Evolutionary conservation across 1,140 invertebrate species (phyloP), one percentile per base, ranked within the genome.

Genomic region (Pseudomyrmex flavicornis): DNA sequence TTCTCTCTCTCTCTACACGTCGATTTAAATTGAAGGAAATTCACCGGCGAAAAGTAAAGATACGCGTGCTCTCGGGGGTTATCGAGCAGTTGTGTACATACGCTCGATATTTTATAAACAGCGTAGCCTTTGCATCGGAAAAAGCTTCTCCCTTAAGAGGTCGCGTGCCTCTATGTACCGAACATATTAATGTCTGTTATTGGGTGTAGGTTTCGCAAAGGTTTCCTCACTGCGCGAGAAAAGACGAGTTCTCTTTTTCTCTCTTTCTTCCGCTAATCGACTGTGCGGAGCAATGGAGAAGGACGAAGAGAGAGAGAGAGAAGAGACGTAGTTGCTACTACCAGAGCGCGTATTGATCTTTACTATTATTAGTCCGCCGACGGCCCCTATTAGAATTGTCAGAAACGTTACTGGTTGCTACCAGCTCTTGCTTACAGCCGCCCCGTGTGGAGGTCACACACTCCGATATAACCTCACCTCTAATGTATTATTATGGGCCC

Each of bases 321-420:
- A 54, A 69, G 63, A 69, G 56, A 70, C 72, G 84, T 84, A 85
- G 85, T 83, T 77, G 84, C 83, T 66, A 74, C 82, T 85, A 84
- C 68, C 82, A 83, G 59, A n/a, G 76, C 68, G 72, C 79, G 69
- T 92, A 92, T 92, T 86, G 91, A 92, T 92, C 90, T 87, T 86
- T 82, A 84, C 91, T 92, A 92, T 92, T 92, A 92, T 92, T 92
- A 92, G 91, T 90, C 72, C 83, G 82, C 82, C 84, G 83, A 76
- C 90, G 86, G 88, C 86, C 88, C 86, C 89, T 90, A 89, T 90
- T 92, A 89, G 84, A 91, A 89, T 88, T 74, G 85, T 87, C 76
- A 72, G 70, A 84, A 88, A 83, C 83, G 77, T 80, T 80, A 50
- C 76, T 61, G 76, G 76, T 70, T 70, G 76, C 76, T 80, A 61